Evolutionary conservation across 2,113 vertebrate genomes (phyloP), one percentile per base, ranked within the genome.

Genomic region (Myiagra hebetior): DNA sequence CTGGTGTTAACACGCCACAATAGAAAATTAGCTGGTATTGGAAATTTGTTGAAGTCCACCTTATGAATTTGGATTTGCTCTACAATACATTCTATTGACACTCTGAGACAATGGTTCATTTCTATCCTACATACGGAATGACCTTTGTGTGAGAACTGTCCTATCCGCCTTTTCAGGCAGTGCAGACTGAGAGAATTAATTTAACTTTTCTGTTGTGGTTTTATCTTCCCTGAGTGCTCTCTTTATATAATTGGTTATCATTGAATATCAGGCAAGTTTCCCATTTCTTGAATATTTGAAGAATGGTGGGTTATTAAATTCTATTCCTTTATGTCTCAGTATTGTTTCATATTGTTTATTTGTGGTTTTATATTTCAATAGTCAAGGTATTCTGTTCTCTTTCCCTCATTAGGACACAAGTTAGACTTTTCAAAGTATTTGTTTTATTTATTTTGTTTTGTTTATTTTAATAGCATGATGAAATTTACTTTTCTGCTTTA

Each of bases 221-320:
- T 95, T 96, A 62, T 91, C 82, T 96, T 93, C 39, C 68, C 60
- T 37, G 17, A 91, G 64, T 84, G 68, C 56, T 91, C 35, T 77
- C 85, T 91, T 78, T 84, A 52, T 91, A 6, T 84, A 91, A 55
- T 64, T 89, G 64, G 27, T 84, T 92, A 87, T 89, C 68, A 84
- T 59, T 35, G 59, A 90, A 65, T 91, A 92, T 88, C 76, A 89
- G 86, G 67, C 63, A 55, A 95, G 35, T 93, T 88, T 93, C 76
- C 76, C 75, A 33, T 93, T 96, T 95, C 83, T 95, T 83, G 63
- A 93, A 84, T 75, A 86, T 93, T 70, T 93, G 68, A 76, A 90
- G 55, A 74, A 83, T 67, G 8, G 30, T 78, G 33, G 41, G 15
- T 83, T 92, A 93, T 91, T 84, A 75, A 41, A 89, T 86, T 88